A percentile compares a stretch with the other conserved stretches of the same genome.
Evolutionary conservation across 2,888 invertebrate species (phyloP).

Genomic region (Hesperia comma): DNA sequence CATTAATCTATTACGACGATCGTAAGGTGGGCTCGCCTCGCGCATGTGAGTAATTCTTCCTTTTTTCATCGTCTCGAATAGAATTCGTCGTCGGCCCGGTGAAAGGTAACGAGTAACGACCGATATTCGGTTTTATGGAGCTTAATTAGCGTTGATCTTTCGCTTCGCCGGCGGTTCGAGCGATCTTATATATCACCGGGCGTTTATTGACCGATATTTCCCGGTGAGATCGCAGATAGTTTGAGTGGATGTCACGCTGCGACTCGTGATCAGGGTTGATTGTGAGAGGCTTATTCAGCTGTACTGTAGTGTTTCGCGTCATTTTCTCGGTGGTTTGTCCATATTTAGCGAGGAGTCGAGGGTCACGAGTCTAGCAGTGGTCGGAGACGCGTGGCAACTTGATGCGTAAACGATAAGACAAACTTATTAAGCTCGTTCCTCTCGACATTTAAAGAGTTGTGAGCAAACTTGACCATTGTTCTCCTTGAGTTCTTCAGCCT

Average conservation of each 20-base stretch:
- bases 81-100: slow-evolving; percentile 61
- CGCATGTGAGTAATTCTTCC: slow-evolving; percentile 65
- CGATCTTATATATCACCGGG: slow-evolving; percentile 65
- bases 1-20: slow-evolving; percentile 80
- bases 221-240: slow-evolving; percentile 63
- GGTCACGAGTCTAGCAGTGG: slow-evolving; percentile 3
- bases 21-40: slow-evolving; percentile 62
- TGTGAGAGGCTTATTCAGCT: slow-evolving; percentile 29
- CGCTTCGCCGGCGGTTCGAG: slow-evolving; percentile 56
- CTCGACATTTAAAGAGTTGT: no score
- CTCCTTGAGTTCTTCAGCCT: no score
- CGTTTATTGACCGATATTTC: slow-evolving; percentile 70
- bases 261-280: slow-evolving; percentile 44
- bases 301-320: slow-evolving; percentile 36
- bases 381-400: background rate
- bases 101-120: slow-evolving; percentile 71
- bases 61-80: slow-evolving; percentile 61
- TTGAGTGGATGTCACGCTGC: slow-evolving; percentile 64
- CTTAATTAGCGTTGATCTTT: slow-evolving; percentile 79
- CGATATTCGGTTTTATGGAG: slow-evolving; percentile 79
- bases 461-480: no score
- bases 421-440: no score
- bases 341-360: slow-evolving; percentile 45
- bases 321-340: slow-evolving; percentile 39
- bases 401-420: slow-evolving; percentile 5